phyloP scores from a whole-genome alignment of 2,113 vertebrate species.

The Petrocephalus microphthalmus region DNA sequence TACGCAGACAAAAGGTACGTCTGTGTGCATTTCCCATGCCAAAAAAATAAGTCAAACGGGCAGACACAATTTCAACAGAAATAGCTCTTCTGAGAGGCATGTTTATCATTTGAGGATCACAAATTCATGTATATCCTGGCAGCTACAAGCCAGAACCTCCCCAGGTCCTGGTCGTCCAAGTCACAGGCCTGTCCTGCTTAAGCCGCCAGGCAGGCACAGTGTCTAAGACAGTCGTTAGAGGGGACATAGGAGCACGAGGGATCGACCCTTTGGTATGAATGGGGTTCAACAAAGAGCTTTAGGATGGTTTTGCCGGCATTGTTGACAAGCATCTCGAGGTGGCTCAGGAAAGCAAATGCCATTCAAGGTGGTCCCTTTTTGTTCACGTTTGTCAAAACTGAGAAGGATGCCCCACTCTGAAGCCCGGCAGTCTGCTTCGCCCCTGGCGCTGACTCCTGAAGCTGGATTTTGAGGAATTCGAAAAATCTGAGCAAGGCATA shows the following conservation, averaged over 20 bases:
- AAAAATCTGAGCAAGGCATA: conserved; percentile 56
- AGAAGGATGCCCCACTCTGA: conserved; percentile 50
- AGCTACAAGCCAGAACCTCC: not conserved
- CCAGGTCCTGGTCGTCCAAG: not conserved
- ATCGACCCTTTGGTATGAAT: not conserved
- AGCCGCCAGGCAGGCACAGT: not conserved
- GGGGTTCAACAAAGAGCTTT: not conserved
- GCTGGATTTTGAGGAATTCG: conserved; percentile 59
- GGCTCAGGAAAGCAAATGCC: not conserved
- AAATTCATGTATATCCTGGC: not conserved
- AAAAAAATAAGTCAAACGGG: not conserved
- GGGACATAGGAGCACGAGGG: not conserved
- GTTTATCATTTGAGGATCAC: not conserved
- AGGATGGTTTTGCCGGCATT: not conserved
- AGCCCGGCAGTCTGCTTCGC: conserved; percentile 52
- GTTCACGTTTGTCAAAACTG: conserved; percentile 57
- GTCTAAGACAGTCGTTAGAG: not conserved
- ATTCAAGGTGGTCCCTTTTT: conserved; percentile 42
- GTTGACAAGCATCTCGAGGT: not conserved
- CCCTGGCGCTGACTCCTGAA: conserved; percentile 54
- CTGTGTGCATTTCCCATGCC: not conserved
- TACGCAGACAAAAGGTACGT: not conserved
- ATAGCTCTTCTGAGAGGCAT: not conserved
- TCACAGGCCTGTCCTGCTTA: not conserved
- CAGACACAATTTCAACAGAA: not conserved